Evolutionary conservation across 2,888 invertebrate species (phyloP), one percentile per base, ranked within the genome.

Genomic region (Diarsia mendica): DNA sequence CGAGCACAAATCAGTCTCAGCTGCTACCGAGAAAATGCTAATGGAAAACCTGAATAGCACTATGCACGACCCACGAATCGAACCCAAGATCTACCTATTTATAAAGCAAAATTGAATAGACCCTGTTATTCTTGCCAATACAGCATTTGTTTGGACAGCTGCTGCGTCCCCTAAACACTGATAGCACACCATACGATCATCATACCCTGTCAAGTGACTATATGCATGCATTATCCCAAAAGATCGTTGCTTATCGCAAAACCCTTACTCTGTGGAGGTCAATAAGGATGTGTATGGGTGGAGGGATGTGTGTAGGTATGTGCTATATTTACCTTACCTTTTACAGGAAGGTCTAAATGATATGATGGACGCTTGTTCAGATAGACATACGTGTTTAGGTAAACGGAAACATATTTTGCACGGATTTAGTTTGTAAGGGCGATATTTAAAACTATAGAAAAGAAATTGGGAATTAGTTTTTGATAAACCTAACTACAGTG

Each of bases 171-270:
- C 55, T 67, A 60, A 77, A 71, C 20, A 72, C 68, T 72, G 83
- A 78, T 83, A 80, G 64, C 77, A 49, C 46, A 39, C 61, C 49
- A 72, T 3, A n/a, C 51, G 72, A 55, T 66, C 83, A 72, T 72
- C 72, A 13, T 20, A 65, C 72, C 72, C 72, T 58, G 72, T 78
- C 79, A 72, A 80, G 80, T 78, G 83, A 80, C 83, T 83, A 83
- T 72, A 80, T 66, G 80, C 83, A 80, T 83, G 83, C 66, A 80
- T 80, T 80, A 80, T 83, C 79, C 80, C 80, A 5, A 55, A 63
- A 79, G 72, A 83, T 83, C 49, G 72, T 80, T 51, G 9, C 67
- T 72, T 83, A 79, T 83, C 83, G 60, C 28, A 15, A 58, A 66
- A 67, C 72, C 79, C 68, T 20, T 80, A 58, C 55, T 66, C 71